A percentile compares a stretch with the other conserved stretches of the same genome.
Conservation (phyloP, 2,888 invertebrate genomes). For the Cheilosia variabilis region DNA sequence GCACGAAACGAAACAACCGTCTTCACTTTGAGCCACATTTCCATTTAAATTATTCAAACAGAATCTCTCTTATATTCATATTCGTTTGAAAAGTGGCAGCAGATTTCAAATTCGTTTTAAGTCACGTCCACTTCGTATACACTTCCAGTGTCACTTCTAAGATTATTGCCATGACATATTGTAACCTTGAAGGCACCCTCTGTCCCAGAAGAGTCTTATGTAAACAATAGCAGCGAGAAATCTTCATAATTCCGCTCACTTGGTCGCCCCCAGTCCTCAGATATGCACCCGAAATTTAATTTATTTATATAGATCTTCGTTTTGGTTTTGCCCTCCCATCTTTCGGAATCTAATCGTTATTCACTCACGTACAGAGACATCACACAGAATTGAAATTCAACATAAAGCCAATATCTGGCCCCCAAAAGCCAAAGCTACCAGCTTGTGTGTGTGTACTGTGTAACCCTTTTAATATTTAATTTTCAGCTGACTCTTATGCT, state of each 20-base stretch:
- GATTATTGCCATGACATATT: constrained; percentile 29
- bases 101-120: constrained; percentile 32
- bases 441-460: not conserved
- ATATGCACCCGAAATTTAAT: constrained; percentile 37
- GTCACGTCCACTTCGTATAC: constrained; percentile 35
- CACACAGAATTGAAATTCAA: constrained; percentile 54
- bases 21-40: constrained; percentile 30
- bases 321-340: constrained; percentile 4
- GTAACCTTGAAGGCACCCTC: constrained; percentile 44
- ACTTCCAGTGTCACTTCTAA: constrained; percentile 21
- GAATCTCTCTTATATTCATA: constrained; percentile 26
- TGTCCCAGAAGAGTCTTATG: constrained; percentile 8
- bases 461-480: constrained; percentile 70
- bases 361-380: constrained; percentile 51
- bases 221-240: constrained; percentile 17
- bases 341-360: constrained; percentile 38
- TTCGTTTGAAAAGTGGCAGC: constrained; percentile 16
- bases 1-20: not conserved
- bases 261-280: constrained; percentile 25
- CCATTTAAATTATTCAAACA: constrained; percentile 38
- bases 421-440: constrained; percentile 45
- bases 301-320: constrained; percentile 52
- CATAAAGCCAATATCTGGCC: constrained; percentile 48
- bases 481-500: constrained; percentile 35
- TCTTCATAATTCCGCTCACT: constrained; percentile 53